Evolutionary conservation across 2,113 vertebrate genomes (phyloP), one percentile per base, ranked within the genome.

Genomic region (Psettodes erumei): DNA sequence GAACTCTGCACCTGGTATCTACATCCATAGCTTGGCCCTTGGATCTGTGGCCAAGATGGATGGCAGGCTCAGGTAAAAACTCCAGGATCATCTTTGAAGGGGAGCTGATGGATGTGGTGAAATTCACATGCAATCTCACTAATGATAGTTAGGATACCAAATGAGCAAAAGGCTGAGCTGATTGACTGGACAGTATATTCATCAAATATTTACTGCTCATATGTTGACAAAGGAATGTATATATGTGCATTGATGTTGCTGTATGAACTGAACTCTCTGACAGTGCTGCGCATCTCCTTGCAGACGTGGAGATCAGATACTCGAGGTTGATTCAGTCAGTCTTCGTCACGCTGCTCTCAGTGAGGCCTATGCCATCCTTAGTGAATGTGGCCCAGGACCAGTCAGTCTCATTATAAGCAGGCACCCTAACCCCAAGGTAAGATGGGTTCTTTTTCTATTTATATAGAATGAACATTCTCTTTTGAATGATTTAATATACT

Each of bases 41-140:
- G 97, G 97, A 61, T 99, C 97, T 0, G 97, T 98, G 71, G 96
- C 97, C 83, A 98, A 98, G 94, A 96, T 98, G 96, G 97, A 99
- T 62, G 92, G 96, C 75, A 96, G 96, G 71, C 94, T 99, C 83
- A 98, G 97, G 97, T 98, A 77, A 32, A 42, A n/a, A 40, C 3
- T 0, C 12, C 0, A 58, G 8, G 23, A 3, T 70, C 40, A 38
- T 23, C 18, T 63, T 5, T 37, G 18, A 76, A 9, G 13, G 42
- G n/a, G 4, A 50, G n/a, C n/a, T n/a, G n/a, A n/a, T n/a, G n/a
- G n/a, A n/a, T n/a, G n/a, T n/a, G n/a, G n/a, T 61, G 21, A 37
- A 30, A 3, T 38, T 2, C 6, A 75, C 15, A 5, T 60, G 21
- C 10, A 32, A 4, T n/a, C 6, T 8, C 25, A 37, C 18, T 60